Conservation (phyloP, 2,888 invertebrate genomes). For the Drosophila gaucha region DNA sequence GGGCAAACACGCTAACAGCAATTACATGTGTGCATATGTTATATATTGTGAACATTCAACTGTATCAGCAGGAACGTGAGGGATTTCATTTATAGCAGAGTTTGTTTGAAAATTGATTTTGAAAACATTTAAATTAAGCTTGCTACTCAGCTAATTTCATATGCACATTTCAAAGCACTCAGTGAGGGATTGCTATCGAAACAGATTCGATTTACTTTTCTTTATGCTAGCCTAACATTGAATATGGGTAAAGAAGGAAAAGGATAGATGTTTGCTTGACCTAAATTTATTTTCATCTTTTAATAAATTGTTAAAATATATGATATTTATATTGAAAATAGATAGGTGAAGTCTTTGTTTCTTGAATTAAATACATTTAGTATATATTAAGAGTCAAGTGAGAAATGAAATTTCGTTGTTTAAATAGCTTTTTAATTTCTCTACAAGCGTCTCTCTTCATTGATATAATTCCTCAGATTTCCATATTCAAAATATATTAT, state of each 20-base stretch:
- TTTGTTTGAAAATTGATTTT: constrained; percentile 6
- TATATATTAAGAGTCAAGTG: too few relatives aligned
- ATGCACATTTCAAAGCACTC: constrained; percentile 1
- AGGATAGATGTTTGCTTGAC: too few relatives aligned
- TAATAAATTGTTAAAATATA: too few relatives aligned
- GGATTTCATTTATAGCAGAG: constrained; percentile 1
- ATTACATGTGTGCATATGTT: constrained; percentile 43
- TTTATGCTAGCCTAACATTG: neutral
- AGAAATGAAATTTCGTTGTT: too few relatives aligned
- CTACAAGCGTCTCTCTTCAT: too few relatives aligned
- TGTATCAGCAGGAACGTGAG: neutral
- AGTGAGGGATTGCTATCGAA: neutral
- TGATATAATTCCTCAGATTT: too few relatives aligned
- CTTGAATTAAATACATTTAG: too few relatives aligned
- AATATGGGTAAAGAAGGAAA: neutral
- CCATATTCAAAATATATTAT: too few relatives aligned
- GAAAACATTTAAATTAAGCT: constrained; percentile 10
- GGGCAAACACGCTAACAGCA: constrained; percentile 34
- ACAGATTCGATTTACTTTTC: constrained; percentile 3
- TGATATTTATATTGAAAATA: too few relatives aligned
- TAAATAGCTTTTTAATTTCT: too few relatives aligned
- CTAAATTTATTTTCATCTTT: too few relatives aligned
- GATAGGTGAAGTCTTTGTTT: too few relatives aligned
- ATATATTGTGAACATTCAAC: constrained; percentile 5
- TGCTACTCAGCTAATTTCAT: neutral